Conservation (phyloP, 2,888 invertebrate species). For the Bugulina stolonifera region DNA sequence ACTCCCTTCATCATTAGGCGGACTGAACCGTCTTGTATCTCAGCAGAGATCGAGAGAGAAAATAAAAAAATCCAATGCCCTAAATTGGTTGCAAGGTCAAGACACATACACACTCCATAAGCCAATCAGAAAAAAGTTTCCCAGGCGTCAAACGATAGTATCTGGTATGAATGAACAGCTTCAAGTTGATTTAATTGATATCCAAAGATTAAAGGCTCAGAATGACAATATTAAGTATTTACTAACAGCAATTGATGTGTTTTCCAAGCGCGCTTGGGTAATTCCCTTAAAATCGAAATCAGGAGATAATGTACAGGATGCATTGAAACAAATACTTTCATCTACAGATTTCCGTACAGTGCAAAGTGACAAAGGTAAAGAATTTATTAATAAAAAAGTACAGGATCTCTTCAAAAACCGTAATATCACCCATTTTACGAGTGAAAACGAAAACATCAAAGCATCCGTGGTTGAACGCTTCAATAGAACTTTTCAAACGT, state of each 20-base stretch:
- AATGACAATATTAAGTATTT: background rate
- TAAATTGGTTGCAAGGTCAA: background rate
- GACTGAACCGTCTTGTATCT: too few species aligned
- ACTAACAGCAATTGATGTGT: background rate
- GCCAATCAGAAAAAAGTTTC: background rate
- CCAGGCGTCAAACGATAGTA: background rate
- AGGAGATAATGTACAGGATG: background rate
- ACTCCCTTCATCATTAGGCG: background rate
- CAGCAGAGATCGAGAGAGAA: too few species aligned
- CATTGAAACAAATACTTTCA: background rate
- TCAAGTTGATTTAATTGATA: background rate
- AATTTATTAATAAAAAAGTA: background rate
- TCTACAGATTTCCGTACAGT: background rate
- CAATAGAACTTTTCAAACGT: background rate
- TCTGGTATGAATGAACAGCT: background rate
- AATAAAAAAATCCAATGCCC: too few species aligned
- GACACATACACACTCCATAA: background rate
- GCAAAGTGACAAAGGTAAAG: background rate
- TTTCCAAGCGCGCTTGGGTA: background rate
- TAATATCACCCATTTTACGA: background rate
- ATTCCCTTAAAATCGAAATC: background rate
- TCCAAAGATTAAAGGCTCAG: background rate
- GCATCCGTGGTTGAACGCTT: background rate
- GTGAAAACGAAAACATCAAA: background rate
- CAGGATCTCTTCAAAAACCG: background rate